Base-by-base conservation (phyloP, 2,888 invertebrate genomes). In the Coenonympha arcania region DNA sequence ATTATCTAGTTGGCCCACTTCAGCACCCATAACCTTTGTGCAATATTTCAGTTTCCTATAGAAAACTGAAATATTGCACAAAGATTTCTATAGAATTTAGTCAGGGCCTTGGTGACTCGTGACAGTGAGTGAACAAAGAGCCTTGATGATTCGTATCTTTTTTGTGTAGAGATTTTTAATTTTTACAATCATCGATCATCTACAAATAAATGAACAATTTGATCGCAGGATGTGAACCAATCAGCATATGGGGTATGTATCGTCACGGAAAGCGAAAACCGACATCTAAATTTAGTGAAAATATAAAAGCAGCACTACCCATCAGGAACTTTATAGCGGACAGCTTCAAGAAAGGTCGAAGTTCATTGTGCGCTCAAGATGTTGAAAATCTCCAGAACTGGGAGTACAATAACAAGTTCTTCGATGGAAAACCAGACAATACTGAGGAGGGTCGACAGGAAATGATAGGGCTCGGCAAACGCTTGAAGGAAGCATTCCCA, bases 371-470 rank as follows among this genome's bases (percentile, higher is more conserved):
- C 49, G 77, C 83, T 37, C 81, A 84, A 69, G 84, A 84, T 53
- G 66, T 83, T 4, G 80, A 82, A 54, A 77, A 80, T 61, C 63
- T 83, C 51, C 65, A 59, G 13, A 63, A 68, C 28, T 81, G 79
- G 79, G 54, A 59, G 34, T 44, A 64, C 9, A 71, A 77, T 51
- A 58, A 55, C 1, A 66, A 69, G 31, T 64, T 79, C 54, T 76
- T 80, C 34, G 67, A 69, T 39, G 66, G 74, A 37, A 57, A 64
- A 22, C 60, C 59, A 19, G 64, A 73, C 53, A 69, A 84, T 41
- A 70, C 74, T 2, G 65, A 73, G 20, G 81, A 82, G 59, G 90
- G 90, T 15, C 79, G 81, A 66, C 86, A 89, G 59, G 94, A 94
- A 71, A 71, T 91, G 59, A 81, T 83, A 58, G 87, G 89, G 42